Evolutionary conservation across 37 sponge, comb jelly and placozoan species (phyloP), one percentile per base, ranked within the genome.

Genomic region (Oopsacas minuta): DNA sequence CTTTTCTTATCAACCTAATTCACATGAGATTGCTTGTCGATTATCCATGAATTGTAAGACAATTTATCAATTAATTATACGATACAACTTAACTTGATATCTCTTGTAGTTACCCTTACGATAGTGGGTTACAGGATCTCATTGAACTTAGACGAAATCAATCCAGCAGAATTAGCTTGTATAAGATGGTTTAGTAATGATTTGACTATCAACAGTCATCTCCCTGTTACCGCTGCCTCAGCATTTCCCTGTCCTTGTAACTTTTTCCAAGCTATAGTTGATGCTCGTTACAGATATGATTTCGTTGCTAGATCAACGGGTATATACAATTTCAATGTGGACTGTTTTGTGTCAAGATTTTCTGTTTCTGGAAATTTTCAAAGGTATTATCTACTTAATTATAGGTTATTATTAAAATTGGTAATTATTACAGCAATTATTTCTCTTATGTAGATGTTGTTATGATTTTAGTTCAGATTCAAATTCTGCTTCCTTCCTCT

Each of bases 221-320:
- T 61, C 75, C 75, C 30, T 20, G 20, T 20, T 34, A 7, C 30
- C 30, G 20, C 75, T 25, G 7, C 75, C 3, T 34, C 7, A 10
- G 75, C 75, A 25, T 61, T n/a, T 61, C 17, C 75, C 75, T 91
- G 91, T 83, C 91, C 91, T 1, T 91, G 91, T 36, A 52, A 85
- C 0, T 37, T 85, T 15, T 38, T 38, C 82, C 90, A 87, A 84
- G 87, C 85, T 0, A 25, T 1, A 28, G 0, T 28, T 32, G 86
- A 86, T 46, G 36, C 35, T 37, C 39, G 52, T 22, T 84, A 25
- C 53, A 8, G 49, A 15, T 52, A 25, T n/a, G 52, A 52, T 81
- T 17, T 15, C 15, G 38, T 82, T 28, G 20, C 75, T 23, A 1
- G 17, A 22, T 69, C 8, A 22, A 22, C 85, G 1, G 1, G 30